phyloP scores from a whole-genome alignment of 2,113 vertebrate genomes.

The Passer domesticus region DNA sequence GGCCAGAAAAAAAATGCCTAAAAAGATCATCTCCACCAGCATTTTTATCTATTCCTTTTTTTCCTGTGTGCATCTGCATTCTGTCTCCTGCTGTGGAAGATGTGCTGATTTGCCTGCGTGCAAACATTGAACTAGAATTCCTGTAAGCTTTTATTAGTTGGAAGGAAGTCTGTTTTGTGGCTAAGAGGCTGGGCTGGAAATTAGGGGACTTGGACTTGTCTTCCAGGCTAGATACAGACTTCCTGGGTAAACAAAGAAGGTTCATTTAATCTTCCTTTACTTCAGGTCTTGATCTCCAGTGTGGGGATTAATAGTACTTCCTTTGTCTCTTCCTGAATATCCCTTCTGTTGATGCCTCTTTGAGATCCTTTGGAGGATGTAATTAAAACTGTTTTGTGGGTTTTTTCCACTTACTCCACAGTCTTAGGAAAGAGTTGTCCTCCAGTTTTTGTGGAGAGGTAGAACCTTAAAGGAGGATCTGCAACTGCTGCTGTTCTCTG shows the following conservation, averaged over 20 bases:
- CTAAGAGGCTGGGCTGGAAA: neutral
- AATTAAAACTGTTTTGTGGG: neutral
- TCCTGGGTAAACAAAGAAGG: neutral
- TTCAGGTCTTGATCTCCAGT: neutral
- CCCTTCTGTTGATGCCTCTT: neutral
- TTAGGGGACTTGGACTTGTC: neutral
- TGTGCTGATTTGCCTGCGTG: neutral
- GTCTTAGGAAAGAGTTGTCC: neutral
- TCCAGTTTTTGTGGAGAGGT: neutral
- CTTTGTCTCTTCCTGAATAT: neutral
- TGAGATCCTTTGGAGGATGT: neutral
- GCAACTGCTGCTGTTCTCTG: accelerated
- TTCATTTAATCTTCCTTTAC: neutral
- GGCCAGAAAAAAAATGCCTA: neutral
- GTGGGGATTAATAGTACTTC: neutral
- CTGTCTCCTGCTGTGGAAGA: neutral
- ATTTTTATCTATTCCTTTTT: neutral
- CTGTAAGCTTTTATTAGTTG: constrained; percentile 15
- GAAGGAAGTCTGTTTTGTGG: neutral
- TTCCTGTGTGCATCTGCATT: neutral
- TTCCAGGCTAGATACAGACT: neutral
- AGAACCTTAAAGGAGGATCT: neutral
- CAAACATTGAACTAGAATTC: neutral
- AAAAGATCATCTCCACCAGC: neutral
- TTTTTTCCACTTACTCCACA: neutral